Evolutionary conservation across 2,797 vertebrate genomes (phyloP), one percentile per base, ranked within the genome.

Genomic region (Ctenopoma multispine): DNA sequence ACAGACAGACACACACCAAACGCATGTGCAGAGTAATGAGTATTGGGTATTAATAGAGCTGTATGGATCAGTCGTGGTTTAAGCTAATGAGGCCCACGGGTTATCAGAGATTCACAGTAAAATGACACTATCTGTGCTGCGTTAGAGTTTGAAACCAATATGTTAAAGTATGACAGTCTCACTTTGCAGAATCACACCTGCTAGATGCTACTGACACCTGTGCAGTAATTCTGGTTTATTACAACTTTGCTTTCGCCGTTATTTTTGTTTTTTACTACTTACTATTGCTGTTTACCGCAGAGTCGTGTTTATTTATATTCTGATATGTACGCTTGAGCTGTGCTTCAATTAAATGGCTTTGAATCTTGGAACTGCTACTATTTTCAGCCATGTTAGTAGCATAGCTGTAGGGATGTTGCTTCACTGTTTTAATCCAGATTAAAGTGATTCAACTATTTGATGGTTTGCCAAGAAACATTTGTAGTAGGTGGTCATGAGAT

Each of bases 41-140:
- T 59, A 41, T 81, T 48, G 72, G 69, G 83, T 83, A 77, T 85
- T 83, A 84, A 88, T 82, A 79, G 74, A 76, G 84, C 72, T 86
- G 77, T 87, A 83, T 72, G 65, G 81, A 79, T 55, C 62, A 2
- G 66, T 14, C 31, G 53, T 10, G 67, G 72, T 83, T 82, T 55
- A 63, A 55, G 74, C 66, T 92, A 92, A 92, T 87, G 89, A 90
- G 90, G 50, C 91, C 80, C 87, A 0, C 4, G 91, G 86, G 91
- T 87, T 81, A 88, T 92, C 58, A 89, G 44, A 77, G 44, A 92
- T 89, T 85, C 90, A 91, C 57, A 77, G 82, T 58, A 20, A 85
- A 68, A 54, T 57, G 54, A 71, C 59, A 73, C 68, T 64, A 62
- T 41, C 61, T 80, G 69, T 36, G 58, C 79, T 29, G 61, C 36